Conservation (phyloP, 2,113 vertebrate species). For the Dasyprocta punctata region DNA sequence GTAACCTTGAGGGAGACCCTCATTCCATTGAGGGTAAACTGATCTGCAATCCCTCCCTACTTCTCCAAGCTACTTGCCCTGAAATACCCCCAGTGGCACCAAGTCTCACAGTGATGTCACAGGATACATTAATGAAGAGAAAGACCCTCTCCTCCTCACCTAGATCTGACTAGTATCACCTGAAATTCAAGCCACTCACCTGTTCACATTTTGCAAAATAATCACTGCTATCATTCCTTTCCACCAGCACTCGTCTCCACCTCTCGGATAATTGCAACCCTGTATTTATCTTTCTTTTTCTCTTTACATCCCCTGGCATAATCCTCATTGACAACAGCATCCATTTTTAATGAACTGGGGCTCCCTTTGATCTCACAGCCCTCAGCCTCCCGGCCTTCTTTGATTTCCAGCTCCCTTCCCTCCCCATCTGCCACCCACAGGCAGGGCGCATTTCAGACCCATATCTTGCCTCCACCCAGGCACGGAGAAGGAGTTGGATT, state of each 20-base stretch:
- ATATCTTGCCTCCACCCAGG: fast-evolving
- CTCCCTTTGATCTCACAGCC: conserved; percentile 55
- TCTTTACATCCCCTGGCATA: not conserved
- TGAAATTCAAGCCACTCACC: not conserved
- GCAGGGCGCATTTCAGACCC: not conserved
- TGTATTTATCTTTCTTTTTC: not conserved
- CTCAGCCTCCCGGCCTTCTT: not conserved
- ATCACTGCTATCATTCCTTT: not conserved
- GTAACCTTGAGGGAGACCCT: no score
- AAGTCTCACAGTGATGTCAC: not conserved
- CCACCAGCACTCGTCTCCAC: not conserved
- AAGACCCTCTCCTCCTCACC: not conserved
- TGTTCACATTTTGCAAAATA: not conserved
- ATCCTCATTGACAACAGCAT: conserved; percentile 67
- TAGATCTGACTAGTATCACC: not conserved
- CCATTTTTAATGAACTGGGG: conserved; percentile 64
- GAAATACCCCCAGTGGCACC: no score
- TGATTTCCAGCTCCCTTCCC: not conserved
- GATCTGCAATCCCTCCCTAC: not conserved
- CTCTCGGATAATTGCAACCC: conserved; percentile 6
- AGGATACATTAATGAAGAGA: not conserved
- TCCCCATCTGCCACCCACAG: conserved; percentile 34
- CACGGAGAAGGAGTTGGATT: fast-evolving
- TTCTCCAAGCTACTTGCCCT: not conserved
- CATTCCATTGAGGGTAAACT: not conserved